Evolutionary conservation across 2,797 vertebrate genomes (phyloP), one percentile per base, ranked within the genome.

Genomic region (Sebastes miniatus): DNA sequence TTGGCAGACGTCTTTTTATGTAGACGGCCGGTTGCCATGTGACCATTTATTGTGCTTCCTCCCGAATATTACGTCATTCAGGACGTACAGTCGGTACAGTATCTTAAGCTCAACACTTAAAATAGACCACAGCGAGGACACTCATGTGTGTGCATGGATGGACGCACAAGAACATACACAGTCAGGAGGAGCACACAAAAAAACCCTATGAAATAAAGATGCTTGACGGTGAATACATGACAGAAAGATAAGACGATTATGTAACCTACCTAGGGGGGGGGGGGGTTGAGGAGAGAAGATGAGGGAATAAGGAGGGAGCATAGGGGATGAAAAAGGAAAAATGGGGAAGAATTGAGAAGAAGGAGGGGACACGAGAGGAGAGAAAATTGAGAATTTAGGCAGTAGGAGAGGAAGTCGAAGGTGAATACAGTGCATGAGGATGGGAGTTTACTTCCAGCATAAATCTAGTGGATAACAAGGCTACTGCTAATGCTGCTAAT

Each of bases 191-290:
- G 76, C 31, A 24, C 64, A 65, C 72, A 78, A 34, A 85, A 81
- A 64, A 64, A 56, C n/a, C 12, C 58, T 25, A 83, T 81, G 62
- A 93, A 91, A 88, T 87, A 88, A 90, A 87, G 73, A 87, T 87
- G 85, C 34, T 56, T 80, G 76, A 69, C 61, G 77, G 75, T 62
- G 54, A 82, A 70, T 52, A 84, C 77, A 84, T 86, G 91, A 85
- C 87, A 73, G 61, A 47, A 75, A 74, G 86, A 90, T 86, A 83
- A 85, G 65, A 56, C 56, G 81, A 89, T 93, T 93, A 93, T 71
- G 78, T 92, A 92, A 93, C 73, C 54, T 43, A 74, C 73, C 76
- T 36, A 73, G 62, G 7, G 7, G 29, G 5, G 27, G 29, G 27
- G 6, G 57, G 18, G 77, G 79, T 1, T 54, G 77, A 89, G 68